These are phyloP conservation scores for Drosophila aldrichi DNA, from an alignment of 2,888 invertebrate genomes.

Conservation along the genomic window DNA sequence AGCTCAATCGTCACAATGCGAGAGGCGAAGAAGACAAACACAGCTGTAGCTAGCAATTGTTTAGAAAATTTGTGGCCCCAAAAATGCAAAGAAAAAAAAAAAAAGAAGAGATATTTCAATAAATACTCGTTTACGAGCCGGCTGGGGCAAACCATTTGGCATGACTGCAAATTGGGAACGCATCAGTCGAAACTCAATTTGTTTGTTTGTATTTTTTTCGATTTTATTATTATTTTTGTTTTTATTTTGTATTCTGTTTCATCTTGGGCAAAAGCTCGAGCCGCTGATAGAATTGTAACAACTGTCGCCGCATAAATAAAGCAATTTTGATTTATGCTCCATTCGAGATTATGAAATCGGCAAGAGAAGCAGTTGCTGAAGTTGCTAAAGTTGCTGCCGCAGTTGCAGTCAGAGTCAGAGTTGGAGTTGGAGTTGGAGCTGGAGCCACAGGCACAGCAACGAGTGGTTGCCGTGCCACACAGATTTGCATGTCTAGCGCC, in stretches of 20 bases:
- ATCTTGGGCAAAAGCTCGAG: constrained; percentile 40
- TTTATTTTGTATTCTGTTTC: not conserved
- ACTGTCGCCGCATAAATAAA: constrained; percentile 79
- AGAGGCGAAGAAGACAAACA: constrained; percentile 49
- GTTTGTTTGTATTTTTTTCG: constrained; percentile 60
- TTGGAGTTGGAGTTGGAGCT: no score
- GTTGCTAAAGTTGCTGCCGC: not conserved
- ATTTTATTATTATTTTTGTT: not conserved
- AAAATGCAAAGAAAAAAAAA: constrained; percentile 35
- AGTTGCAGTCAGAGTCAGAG: not conserved
- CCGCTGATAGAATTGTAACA: constrained; percentile 81
- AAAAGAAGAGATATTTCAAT: constrained; percentile 55
- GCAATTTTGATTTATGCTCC: constrained; percentile 77
- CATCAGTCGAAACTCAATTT: constrained; percentile 64
- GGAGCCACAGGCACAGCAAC: constrained; percentile 14
- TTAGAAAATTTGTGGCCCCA: constrained; percentile 64
- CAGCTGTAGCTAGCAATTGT: constrained; percentile 69
- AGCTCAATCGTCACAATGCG: constrained; percentile 12
- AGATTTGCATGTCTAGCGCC: constrained; percentile 82
- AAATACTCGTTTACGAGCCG: constrained; percentile 55
- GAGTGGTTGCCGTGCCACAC: constrained; percentile 52
- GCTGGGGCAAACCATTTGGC: constrained; percentile 58
- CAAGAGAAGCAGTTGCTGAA: constrained; percentile 30
- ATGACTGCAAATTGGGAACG: constrained; percentile 64
- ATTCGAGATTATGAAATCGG: constrained; percentile 70